Evolutionary conservation across 2,113 vertebrate genomes (phyloP).

Genomic region (Apus apus): DNA sequence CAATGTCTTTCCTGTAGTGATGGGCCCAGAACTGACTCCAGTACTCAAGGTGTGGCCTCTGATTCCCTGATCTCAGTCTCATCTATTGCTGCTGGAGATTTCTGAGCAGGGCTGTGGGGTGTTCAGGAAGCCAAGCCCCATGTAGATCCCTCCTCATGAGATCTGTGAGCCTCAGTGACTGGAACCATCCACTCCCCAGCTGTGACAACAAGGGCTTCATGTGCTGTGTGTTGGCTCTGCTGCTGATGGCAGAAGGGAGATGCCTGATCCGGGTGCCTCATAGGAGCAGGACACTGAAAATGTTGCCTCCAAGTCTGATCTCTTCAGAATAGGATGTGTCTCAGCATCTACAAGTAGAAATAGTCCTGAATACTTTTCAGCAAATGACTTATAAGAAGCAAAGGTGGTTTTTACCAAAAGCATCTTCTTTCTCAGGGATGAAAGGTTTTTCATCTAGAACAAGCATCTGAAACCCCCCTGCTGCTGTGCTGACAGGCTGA

Average conservation of each 20-base stretch:
- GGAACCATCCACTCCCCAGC: not conserved
- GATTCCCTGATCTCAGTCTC: conserved; percentile 28
- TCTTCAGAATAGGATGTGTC: not conserved
- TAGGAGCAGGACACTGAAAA: not conserved
- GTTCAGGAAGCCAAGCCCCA: not conserved
- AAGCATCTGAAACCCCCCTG: conserved; percentile 2
- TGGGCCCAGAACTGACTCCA: no score
- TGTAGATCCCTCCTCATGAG: not conserved
- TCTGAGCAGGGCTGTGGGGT: not conserved
- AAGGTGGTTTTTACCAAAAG: not conserved
- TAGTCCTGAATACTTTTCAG: not conserved
- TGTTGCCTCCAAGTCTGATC: not conserved
- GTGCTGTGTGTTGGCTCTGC: not conserved
- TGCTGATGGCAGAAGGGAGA: not conserved
- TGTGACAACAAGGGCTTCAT: not conserved
- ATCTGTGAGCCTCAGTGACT: not conserved
- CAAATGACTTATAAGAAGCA: not conserved
- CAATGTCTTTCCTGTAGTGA: no score
- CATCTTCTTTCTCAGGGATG: not conserved
- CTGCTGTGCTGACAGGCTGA: conserved; percentile 18
- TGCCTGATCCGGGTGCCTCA: not conserved
- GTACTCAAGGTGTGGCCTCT: no score
- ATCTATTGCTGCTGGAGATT: not conserved
- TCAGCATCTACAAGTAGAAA: not conserved
- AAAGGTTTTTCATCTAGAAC: not conserved